Percentiles rank a stretch among this genome's conserved stretches.
These are phyloP conservation scores for Peribatodes rhomboidaria DNA, from an alignment of 2,888 invertebrate species.

Conservation along the genomic window DNA sequence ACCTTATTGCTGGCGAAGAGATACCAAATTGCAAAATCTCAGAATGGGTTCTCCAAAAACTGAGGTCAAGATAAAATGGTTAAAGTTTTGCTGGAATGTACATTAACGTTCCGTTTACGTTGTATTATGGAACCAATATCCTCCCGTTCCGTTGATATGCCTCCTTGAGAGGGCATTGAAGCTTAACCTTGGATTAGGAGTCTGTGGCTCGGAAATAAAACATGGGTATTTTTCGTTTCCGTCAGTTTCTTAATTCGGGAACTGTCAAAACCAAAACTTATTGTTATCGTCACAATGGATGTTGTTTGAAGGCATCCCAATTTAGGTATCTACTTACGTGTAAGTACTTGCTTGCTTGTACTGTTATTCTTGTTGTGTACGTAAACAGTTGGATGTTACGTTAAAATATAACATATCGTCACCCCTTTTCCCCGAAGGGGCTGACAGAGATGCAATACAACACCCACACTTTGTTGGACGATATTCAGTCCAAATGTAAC, in stretches of 20 bases:
- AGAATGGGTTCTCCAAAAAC: slow-evolving; percentile 13
- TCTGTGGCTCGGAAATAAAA: slow-evolving; percentile 29
- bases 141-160: slow-evolving; percentile 28
- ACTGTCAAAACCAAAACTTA: slow-evolving; percentile 16
- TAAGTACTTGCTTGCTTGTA: too few relatives aligned
- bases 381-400: too few relatives aligned
- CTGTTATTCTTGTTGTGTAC: too few relatives aligned
- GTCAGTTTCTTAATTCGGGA: slow-evolving; percentile 21
- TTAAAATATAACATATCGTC: too few relatives aligned
- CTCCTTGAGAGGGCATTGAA: slow-evolving; percentile 27
- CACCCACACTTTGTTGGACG: too few relatives aligned
- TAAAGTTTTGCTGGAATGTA: slow-evolving; percentile 10
- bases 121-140: slow-evolving; percentile 30
- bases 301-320: not conserved
- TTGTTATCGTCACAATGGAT: not conserved
- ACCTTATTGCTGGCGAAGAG: slow-evolving; percentile 6
- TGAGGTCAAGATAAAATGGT: slow-evolving; percentile 12
- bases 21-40: slow-evolving; percentile 3
- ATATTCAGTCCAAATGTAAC: too few relatives aligned
- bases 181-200: slow-evolving; percentile 33
- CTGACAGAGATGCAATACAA: too few relatives aligned
- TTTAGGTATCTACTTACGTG: too few relatives aligned
- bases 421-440: too few relatives aligned
- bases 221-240: slow-evolving; percentile 20
- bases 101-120: slow-evolving; percentile 16